Evolutionary conservation across 2,797 vertebrate genomes (phyloP).

Genomic region (Molothrus aeneus): DNA sequence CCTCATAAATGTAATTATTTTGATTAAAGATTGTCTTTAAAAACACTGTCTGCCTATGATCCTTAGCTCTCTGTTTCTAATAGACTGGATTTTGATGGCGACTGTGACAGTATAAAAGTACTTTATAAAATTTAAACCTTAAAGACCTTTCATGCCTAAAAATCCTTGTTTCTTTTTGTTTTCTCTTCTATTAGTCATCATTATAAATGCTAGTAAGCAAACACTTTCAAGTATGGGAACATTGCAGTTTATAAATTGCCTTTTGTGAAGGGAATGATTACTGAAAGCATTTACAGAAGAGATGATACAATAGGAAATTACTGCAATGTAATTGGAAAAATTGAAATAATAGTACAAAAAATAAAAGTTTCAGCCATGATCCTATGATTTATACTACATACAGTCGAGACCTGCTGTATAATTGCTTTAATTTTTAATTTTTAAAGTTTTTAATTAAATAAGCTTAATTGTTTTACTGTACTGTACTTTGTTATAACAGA

Average conservation of each 20-base stretch:
- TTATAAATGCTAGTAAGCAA: background rate
- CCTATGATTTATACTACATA: background rate
- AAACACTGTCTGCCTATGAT: background rate
- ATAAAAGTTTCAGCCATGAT: background rate
- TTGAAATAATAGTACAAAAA: background rate
- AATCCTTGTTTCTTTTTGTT: background rate
- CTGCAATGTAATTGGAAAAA: background rate
- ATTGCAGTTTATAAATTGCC: background rate
- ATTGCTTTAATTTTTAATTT: background rate
- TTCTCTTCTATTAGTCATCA: background rate
- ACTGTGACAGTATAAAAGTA: background rate
- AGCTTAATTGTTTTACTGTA: background rate
- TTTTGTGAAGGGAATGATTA: background rate
- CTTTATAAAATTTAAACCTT: background rate
- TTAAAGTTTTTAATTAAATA: background rate
- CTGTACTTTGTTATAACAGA: background rate
- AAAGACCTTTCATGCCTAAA: background rate
- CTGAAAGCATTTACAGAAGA: background rate
- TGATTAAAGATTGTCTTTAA: background rate
- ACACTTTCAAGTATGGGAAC: background rate
- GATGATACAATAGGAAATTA: background rate
- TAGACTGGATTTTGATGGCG: background rate
- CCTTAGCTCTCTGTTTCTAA: background rate
- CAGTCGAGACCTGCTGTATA: background rate
- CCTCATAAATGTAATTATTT: background rate